Percentiles rank a stretch among this genome's conserved stretches.
phyloP scores from a whole-genome alignment of 2,888 invertebrate species.

The Sphaerophoria rueppellii region DNA sequence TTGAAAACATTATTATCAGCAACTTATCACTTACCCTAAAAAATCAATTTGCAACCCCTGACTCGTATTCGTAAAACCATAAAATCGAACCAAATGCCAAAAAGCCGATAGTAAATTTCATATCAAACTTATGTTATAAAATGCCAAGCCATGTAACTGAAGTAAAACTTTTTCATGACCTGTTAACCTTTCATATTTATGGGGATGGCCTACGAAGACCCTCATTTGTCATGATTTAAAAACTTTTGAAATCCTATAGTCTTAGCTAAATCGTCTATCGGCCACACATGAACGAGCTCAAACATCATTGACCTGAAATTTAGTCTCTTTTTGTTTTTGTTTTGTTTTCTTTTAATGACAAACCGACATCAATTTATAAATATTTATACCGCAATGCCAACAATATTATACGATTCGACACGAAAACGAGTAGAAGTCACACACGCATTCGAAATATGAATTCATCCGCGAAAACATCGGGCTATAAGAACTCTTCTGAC shows the following conservation, averaged over 20 bases:
- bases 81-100: too few relatives aligned
- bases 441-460: conserved; percentile 36
- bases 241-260: conserved; percentile 1
- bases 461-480: conserved; percentile 35
- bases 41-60: too few relatives aligned
- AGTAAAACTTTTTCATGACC: not conserved
- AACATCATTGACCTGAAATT: conserved; percentile 35
- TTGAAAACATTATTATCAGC: too few relatives aligned
- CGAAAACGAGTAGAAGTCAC: conserved; percentile 9
- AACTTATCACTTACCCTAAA: too few relatives aligned
- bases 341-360: not conserved
- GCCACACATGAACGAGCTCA: conserved; percentile 32
- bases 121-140: not conserved
- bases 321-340: not conserved
- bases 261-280: not conserved
- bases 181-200: conserved; percentile 12
- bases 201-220: not conserved
- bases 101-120: too few relatives aligned
- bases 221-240: not conserved
- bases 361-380: not conserved
- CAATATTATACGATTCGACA: not conserved
- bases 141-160: not conserved
- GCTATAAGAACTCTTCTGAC: conserved; percentile 7
- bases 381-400: conserved; percentile 32
- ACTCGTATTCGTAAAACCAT: too few relatives aligned